A percentile compares a stretch with the other conserved stretches of the same genome.
Conservation (phyloP, 2,113 vertebrate species). For the Rana temporaria region DNA sequence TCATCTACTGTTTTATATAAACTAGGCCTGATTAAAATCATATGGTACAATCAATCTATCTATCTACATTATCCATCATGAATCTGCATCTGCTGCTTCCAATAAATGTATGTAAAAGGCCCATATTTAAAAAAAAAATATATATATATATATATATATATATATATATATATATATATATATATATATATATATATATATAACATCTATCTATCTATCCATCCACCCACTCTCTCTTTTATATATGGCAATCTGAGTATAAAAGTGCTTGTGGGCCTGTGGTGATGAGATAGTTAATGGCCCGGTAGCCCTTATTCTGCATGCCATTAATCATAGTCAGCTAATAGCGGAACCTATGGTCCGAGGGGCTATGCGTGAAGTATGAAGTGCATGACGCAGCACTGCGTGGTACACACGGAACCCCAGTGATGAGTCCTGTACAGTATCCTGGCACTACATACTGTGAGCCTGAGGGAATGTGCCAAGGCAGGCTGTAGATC, state of each 20-base stretch:
- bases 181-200: no score
- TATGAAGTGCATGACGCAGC: slow-evolving; percentile 53
- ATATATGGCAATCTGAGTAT: not conserved
- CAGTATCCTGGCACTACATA: slow-evolving; percentile 45
- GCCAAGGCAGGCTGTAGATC: slow-evolving; percentile 8
- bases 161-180: no score
- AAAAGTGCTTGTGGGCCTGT: no score
- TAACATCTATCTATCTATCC: no score
- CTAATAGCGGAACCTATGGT: not conserved
- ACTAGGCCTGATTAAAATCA: not conserved
- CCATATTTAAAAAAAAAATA: no score
- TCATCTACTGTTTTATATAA: no score
- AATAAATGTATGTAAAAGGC: no score
- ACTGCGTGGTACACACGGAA: slow-evolving; percentile 30
- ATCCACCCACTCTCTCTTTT: not conserved
- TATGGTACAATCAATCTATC: not conserved
- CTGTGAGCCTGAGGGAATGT: slow-evolving; percentile 35
- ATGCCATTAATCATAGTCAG: slow-evolving; percentile 13
- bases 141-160: no score
- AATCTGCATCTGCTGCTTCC: no score
- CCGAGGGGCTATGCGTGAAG: slow-evolving; percentile 11
- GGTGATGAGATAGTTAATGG: not conserved
- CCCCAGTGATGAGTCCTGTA: slow-evolving; percentile 32
- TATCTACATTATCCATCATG: not conserved
- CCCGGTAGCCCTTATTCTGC: not conserved